Evolutionary conservation across 2,888 invertebrate genomes (phyloP).

Genomic region (Pteria penguin): DNA sequence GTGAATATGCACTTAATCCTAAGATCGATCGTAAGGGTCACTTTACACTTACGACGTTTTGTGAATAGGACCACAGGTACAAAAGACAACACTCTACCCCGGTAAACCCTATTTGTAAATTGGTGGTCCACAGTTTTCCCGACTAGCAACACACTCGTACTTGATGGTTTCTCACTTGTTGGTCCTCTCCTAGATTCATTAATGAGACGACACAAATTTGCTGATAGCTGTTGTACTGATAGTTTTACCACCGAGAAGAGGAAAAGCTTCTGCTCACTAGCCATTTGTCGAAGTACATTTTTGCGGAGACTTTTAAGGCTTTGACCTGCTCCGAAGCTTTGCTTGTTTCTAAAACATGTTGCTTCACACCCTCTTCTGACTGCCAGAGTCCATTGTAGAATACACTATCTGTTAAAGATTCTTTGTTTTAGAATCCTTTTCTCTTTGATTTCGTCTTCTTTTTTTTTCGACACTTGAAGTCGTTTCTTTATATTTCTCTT

Average conservation of each 20-base stretch:
- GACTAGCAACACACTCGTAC: not conserved
- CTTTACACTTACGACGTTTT: too few relatives aligned
- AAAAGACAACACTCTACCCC: slow-evolving; percentile 14
- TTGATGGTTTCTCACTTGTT: not conserved
- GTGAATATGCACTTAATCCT: too few relatives aligned
- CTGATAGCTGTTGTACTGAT: not conserved
- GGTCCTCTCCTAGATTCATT: not conserved
- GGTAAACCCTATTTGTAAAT: not conserved
- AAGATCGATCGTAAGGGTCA: too few relatives aligned
- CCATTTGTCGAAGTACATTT: not conserved
- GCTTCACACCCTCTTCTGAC: slow-evolving; percentile 28
- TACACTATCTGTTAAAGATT: not conserved
- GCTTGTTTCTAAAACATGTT: too few relatives aligned
- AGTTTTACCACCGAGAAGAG: not conserved
- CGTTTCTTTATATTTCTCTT: not conserved
- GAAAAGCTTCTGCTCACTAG: not conserved
- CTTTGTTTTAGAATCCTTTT: not conserved
- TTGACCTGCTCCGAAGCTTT: not conserved
- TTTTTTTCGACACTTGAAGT: not conserved
- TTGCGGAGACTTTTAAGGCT: slow-evolving; percentile 1
- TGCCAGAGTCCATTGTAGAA: slow-evolving; percentile 9
- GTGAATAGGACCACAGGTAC: too few relatives aligned
- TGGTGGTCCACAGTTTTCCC: too few relatives aligned
- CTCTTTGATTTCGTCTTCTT: not conserved
- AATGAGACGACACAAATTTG: not conserved